phyloP scores from a whole-genome alignment of 2,113 vertebrate genomes.

The Lynx canadensis region DNA sequence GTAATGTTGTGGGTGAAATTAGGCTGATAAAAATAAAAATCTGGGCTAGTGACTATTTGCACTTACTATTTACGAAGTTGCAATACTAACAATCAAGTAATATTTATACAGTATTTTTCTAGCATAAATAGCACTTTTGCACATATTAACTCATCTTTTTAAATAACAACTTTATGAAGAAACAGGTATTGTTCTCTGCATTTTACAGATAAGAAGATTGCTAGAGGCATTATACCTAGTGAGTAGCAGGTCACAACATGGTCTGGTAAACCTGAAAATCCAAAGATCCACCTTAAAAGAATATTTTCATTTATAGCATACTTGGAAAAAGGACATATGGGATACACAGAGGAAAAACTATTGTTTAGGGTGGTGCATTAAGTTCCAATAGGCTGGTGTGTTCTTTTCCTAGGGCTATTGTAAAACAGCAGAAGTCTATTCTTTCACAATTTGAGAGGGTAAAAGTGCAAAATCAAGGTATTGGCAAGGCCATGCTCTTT shows the following conservation, averaged over 20 bases:
- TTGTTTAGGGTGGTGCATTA: background rate
- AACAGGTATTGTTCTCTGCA: background rate
- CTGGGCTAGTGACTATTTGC: background rate
- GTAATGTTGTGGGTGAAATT: background rate
- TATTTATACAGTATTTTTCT: background rate
- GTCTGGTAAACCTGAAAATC: background rate
- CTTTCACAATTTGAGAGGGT: background rate
- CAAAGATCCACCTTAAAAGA: background rate
- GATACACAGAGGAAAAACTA: background rate
- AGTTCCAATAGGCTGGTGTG: background rate
- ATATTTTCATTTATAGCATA: constrained; percentile 22
- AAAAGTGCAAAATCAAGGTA: background rate
- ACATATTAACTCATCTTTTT: background rate
- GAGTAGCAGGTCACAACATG: background rate
- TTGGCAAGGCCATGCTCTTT: background rate
- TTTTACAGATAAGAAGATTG: constrained; percentile 13
- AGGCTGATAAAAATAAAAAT: constrained; percentile 21
- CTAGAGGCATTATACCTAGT: background rate
- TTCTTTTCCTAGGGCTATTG: background rate
- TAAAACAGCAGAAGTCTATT: background rate
- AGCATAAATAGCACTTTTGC: background rate
- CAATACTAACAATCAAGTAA: background rate
- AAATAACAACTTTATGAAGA: constrained; percentile 7
- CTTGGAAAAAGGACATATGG: background rate
- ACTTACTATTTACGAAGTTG: constrained; percentile 24